Conservation (phyloP, 2,888 invertebrate species). For the Cephus runcator region DNA sequence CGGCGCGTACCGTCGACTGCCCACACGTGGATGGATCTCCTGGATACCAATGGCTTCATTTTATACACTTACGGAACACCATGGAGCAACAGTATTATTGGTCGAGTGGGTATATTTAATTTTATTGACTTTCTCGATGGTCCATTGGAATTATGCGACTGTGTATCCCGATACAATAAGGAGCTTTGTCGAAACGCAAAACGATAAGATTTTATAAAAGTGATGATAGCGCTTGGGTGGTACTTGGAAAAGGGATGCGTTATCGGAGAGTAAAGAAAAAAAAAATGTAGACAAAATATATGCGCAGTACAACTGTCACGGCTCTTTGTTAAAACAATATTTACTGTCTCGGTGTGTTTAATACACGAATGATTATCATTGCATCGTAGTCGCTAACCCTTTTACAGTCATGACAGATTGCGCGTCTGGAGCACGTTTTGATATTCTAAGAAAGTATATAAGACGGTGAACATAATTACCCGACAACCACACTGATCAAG, state of each 20-base stretch:
- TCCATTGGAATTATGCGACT: not conserved
- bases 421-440: not conserved
- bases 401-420: not conserved
- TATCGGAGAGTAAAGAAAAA: not conserved
- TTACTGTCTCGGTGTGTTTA: not conserved
- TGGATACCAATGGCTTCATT: not conserved
- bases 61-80: not conserved
- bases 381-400: not conserved
- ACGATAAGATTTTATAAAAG: not conserved
- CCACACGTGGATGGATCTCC: not conserved
- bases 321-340: not conserved
- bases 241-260: not conserved
- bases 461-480: not conserved
- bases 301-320: not conserved
- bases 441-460: not conserved
- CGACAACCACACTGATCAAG: no score
- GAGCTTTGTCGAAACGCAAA: not conserved
- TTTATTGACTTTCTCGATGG: not conserved
- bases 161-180: not conserved
- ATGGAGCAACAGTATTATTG: no score
- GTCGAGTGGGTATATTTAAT: not conserved
- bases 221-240: not conserved
- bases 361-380: not conserved
- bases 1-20: not conserved
- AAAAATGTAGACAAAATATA: not conserved